Evolutionary conservation across 2,888 invertebrate genomes (phyloP), one percentile per base, ranked within the genome.

Genomic region (Cyclophora punctaria): DNA sequence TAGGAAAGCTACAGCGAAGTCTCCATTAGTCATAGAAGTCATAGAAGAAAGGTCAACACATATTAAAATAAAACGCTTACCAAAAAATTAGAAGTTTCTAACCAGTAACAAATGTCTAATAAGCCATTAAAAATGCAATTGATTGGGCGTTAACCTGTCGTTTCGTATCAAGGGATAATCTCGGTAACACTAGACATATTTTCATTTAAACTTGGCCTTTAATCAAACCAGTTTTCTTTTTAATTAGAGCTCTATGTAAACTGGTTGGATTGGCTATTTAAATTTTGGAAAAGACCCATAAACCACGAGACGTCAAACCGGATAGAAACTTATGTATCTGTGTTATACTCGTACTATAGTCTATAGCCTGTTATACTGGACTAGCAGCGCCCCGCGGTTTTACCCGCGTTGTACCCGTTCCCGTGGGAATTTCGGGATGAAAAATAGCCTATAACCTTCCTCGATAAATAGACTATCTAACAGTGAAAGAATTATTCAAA

Each of bases 61-160:
- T 20, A 20, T 20, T 20, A 20, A 20, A 20, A 20, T 20, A 20
- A 20, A 20, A 20, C 20, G 20, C 20, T 20, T 20, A 20, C 20
- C 20, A 1, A n/a, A n/a, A n/a, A n/a, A n/a, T n/a, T n/a, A n/a
- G n/a, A n/a, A n/a, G n/a, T n/a, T n/a, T n/a, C n/a, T 37, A 37
- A 4, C 37, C 44, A 58, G 61, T 62, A 66, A 71, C 75, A 74
- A 74, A 74, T 78, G 75, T 71, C 63, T 69, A 78, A 77, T 71
- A 48, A 69, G 69, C 53, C 61, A 58, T 64, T 66, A 55, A 57
- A 64, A 65, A 53, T 64, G 56, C 63, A 56, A 68, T 71, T 62
- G 68, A 55, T 66, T 72, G 73, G 67, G 61, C 71, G 66, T 74
- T 74, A 73, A 78, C 74, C 76, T 67, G 69, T 74, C 71, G 62